These are phyloP conservation scores for Patella ulyssiponensis DNA, from an alignment of 2,888 invertebrate species.

Conservation along the genomic window DNA sequence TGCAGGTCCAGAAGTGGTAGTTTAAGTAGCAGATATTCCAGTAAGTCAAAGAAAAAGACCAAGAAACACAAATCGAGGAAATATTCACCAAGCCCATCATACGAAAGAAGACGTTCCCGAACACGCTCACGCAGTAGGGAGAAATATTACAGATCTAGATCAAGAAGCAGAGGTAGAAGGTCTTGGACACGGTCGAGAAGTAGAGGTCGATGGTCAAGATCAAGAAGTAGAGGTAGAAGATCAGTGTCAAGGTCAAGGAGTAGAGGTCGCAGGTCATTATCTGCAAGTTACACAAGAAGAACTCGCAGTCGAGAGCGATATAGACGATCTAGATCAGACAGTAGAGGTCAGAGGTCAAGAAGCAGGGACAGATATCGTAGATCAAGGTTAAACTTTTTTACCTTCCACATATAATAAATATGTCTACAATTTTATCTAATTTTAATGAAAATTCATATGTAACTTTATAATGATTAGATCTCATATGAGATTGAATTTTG, in stretches of 20 bases:
- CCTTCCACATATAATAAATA: no score
- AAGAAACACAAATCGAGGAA: constrained; percentile 47
- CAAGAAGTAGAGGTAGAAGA: constrained; percentile 25
- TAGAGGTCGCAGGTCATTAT: constrained; percentile 35
- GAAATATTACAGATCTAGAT: background rate
- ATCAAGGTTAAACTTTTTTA: constrained; percentile 9
- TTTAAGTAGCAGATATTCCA: constrained; percentile 46
- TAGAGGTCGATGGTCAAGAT: constrained; percentile 31
- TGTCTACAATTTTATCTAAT: no score
- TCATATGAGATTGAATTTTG: no score
- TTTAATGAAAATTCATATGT: no score
- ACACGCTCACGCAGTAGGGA: constrained; percentile 26
- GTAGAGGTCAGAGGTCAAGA: constrained; percentile 36
- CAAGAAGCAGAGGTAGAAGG: constrained; percentile 11
- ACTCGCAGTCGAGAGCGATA: constrained; percentile 28
- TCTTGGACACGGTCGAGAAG: constrained; percentile 25
- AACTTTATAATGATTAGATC: no score
- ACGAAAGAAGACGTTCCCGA: constrained; percentile 28
- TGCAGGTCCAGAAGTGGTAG: constrained; percentile 27
- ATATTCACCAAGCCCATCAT: constrained; percentile 25
- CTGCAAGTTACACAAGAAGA: constrained; percentile 27
- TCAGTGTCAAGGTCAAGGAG: constrained; percentile 21
- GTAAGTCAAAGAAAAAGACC: constrained; percentile 50
- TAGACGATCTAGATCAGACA: constrained; percentile 29
- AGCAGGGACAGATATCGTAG: constrained; percentile 38